A percentile compares a stretch with the other conserved stretches of the same genome.
phyloP scores from a whole-genome alignment of 2,113 vertebrate genomes.

The Pedionomus torquatus region DNA sequence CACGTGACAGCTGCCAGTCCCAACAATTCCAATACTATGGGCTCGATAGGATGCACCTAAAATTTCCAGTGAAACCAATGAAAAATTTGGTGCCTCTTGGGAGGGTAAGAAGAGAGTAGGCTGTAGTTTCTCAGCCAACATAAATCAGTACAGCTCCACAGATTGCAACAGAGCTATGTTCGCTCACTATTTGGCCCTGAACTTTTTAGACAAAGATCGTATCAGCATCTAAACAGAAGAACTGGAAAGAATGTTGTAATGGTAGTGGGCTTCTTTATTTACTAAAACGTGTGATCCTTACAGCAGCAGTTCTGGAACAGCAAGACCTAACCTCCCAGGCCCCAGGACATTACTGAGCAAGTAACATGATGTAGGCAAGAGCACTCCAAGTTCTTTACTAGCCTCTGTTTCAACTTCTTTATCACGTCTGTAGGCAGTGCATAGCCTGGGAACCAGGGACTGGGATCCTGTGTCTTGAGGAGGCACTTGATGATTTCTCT shows the following conservation, averaged over 20 bases:
- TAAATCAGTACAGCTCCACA: neutral
- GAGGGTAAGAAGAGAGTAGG: neutral
- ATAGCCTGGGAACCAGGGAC: neutral
- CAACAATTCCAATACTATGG: neutral
- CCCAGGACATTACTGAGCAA: neutral
- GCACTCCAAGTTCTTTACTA: neutral
- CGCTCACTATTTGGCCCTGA: neutral
- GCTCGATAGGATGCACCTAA: neutral
- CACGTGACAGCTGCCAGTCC: neutral
- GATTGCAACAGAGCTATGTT: neutral
- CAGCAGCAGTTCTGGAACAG: neutral
- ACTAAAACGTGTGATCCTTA: neutral
- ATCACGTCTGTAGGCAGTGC: neutral
- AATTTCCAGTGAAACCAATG: neutral
- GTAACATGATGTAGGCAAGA: neutral
- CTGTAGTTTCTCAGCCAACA: neutral
- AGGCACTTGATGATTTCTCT: neutral
- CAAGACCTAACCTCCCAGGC: neutral
- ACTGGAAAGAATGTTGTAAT: neutral
- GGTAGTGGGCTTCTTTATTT: neutral
- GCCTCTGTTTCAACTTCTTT: neutral
- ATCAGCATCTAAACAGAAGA: constrained; percentile 14
- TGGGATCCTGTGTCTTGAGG: neutral
- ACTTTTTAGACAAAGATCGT: neutral
- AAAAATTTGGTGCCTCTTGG: neutral